These are phyloP conservation scores for Palythoa heliodiscus DNA, from an alignment of 92 coral and sea anemone genomes.

Conservation along the genomic window DNA sequence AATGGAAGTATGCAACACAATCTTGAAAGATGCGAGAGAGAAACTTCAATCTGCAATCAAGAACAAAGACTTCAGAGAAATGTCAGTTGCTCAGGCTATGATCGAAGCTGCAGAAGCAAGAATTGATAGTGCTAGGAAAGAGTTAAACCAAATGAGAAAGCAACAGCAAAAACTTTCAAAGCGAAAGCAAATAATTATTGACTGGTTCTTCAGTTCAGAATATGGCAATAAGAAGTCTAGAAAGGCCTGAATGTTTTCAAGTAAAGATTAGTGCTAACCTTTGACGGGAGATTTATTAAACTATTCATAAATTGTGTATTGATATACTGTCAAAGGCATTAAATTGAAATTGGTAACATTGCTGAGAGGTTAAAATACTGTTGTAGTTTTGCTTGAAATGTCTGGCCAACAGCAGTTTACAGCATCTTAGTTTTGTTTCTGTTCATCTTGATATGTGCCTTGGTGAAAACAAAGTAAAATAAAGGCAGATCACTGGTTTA, in stretches of 20 bases:
- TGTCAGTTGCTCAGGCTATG: too few species aligned
- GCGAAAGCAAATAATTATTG: slow-evolving; percentile 36
- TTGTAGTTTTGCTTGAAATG: slow-evolving; percentile 26
- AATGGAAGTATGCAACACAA: too few species aligned
- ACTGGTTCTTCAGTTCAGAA: slow-evolving; percentile 28
- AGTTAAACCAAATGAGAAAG: slow-evolving; percentile 36
- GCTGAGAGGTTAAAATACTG: slow-evolving; percentile 18
- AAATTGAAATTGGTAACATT: slow-evolving; percentile 31
- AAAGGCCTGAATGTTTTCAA: slow-evolving; percentile 38
- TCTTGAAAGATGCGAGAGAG: slow-evolving; percentile 55
- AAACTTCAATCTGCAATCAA: slow-evolving; percentile 50
- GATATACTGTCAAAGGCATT: too few species aligned
- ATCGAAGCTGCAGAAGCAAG: too few species aligned
- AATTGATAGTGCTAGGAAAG: too few species aligned
- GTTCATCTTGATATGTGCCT: slow-evolving; percentile 25
- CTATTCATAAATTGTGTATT: too few species aligned
- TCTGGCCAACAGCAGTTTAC: slow-evolving; percentile 23
- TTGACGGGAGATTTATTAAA: too few species aligned
- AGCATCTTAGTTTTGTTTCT: slow-evolving; percentile 25
- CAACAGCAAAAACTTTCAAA: too few species aligned
- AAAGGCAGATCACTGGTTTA: slow-evolving; percentile 36
- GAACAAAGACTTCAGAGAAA: too few species aligned
- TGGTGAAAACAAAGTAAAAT: too few species aligned
- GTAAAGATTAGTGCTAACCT: too few species aligned
- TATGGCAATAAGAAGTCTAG: slow-evolving; percentile 34